Percentiles rank a stretch among this genome's conserved stretches.
phyloP scores from a whole-genome alignment of 2,113 vertebrate species.

The Gasterosteus nipponicus region DNA sequence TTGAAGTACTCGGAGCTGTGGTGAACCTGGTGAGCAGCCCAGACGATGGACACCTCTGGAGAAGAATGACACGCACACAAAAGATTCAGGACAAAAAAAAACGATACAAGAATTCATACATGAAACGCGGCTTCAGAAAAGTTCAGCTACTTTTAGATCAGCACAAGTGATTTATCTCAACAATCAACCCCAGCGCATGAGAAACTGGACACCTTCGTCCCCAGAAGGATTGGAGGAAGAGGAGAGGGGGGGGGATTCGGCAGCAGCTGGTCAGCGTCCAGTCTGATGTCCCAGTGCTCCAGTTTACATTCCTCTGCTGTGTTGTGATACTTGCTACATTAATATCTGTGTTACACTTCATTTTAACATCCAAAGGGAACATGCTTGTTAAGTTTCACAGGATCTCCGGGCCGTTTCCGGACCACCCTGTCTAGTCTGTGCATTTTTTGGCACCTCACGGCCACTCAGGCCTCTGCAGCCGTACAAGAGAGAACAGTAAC shows the following conservation, averaged over 20 bases:
- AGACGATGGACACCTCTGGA: slow-evolving; percentile 91
- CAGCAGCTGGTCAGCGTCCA: slow-evolving; percentile 66
- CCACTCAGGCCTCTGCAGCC: slow-evolving; percentile 44
- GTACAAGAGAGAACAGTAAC: slow-evolving; percentile 57
- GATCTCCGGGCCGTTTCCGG: slow-evolving; percentile 70
- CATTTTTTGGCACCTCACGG: slow-evolving; percentile 69
- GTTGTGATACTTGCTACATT: slow-evolving; percentile 78
- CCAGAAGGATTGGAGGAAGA: slow-evolving; percentile 28
- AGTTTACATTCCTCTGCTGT: slow-evolving; percentile 74
- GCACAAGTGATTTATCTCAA: slow-evolving; percentile 48
- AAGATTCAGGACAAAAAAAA: background rate
- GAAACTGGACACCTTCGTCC: slow-evolving; percentile 46
- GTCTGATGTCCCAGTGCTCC: slow-evolving; percentile 61
- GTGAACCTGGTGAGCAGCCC: slow-evolving; percentile 94
- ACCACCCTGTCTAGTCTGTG: slow-evolving; percentile 73
- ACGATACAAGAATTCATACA: background rate
- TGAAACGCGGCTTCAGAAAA: slow-evolving; percentile 22
- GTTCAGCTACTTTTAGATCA: slow-evolving; percentile 12
- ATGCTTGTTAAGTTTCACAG: slow-evolving; percentile 77
- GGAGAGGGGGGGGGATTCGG: slow-evolving; percentile 29
- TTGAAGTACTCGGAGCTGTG: slow-evolving; percentile 97
- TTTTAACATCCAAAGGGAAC: slow-evolving; percentile 73
- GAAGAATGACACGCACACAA: slow-evolving; percentile 4
- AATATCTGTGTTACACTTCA: slow-evolving; percentile 76
- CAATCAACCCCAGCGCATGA: slow-evolving; percentile 37